Conservation (phyloP, 2,888 invertebrate genomes). For the Trachelus tabidus region DNA sequence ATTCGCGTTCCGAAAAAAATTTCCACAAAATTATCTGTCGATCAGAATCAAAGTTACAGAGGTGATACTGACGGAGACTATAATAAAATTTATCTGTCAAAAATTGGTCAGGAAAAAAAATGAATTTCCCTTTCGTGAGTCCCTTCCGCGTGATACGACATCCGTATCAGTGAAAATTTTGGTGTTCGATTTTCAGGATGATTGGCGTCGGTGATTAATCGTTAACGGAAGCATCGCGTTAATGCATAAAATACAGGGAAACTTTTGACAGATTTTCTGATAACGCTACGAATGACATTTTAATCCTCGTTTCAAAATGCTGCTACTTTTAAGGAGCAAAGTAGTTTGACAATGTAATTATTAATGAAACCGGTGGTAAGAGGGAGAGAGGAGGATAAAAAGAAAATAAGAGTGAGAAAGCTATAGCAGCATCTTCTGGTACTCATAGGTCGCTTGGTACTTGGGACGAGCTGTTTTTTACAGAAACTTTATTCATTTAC, state of each 20-base stretch:
- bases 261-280: conserved; percentile 19
- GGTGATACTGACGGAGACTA: not conserved
- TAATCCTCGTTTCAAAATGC: conserved; percentile 15
- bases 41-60: not conserved
- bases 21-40: not conserved
- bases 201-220: conserved; percentile 34
- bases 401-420: not conserved
- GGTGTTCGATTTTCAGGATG: not conserved
- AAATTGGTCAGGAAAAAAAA: not conserved
- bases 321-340: conserved; percentile 21
- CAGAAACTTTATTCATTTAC: conserved; percentile 42
- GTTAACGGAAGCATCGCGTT: conserved; percentile 8
- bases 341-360: conserved; percentile 39
- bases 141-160: not conserved
- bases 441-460: conserved; percentile 22
- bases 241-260: conserved; percentile 28
- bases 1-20: not conserved
- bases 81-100: not conserved
- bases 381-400: not conserved
- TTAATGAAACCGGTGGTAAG: conserved; percentile 30
- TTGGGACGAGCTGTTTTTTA: conserved; percentile 31
- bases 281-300: not conserved
- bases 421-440: conserved; percentile 1
- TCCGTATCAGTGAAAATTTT: not conserved
- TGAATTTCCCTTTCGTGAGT: not conserved